These are phyloP conservation scores for Seriola aureovittata DNA, from an alignment of 2,113 vertebrate species.

Conservation along the genomic window DNA sequence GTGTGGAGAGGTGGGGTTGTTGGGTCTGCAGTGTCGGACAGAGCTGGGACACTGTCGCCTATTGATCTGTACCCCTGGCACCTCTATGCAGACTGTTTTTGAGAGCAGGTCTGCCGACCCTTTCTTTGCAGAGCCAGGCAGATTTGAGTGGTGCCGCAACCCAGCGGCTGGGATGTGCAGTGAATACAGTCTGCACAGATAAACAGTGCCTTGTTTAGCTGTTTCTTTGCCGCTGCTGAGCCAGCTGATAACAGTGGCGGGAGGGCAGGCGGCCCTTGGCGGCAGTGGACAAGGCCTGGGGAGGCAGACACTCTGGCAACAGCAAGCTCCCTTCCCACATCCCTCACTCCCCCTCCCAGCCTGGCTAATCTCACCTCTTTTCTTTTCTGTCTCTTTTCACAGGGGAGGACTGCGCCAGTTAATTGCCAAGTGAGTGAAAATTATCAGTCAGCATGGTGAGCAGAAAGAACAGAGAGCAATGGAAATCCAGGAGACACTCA, in stretches of 20 bases:
- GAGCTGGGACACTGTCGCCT: conserved; percentile 64
- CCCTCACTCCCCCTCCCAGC: conserved; percentile 66
- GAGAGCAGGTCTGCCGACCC: conserved; percentile 76
- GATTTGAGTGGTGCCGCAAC: conserved; percentile 91
- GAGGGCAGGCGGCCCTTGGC: conserved; percentile 84
- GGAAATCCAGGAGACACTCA: conserved; percentile 31
- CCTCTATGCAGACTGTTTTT: conserved; percentile 83
- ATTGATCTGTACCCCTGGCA: conserved; percentile 79
- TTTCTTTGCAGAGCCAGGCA: conserved; percentile 88
- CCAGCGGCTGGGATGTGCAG: conserved; percentile 86
- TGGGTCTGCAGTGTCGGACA: conserved; percentile 46
- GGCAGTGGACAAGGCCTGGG: conserved; percentile 87
- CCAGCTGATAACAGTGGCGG: conserved; percentile 88
- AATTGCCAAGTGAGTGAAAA: conserved; percentile 75
- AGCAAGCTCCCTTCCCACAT: conserved; percentile 76
- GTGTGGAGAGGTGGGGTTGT: conserved; percentile 22
- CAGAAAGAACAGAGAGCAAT: conserved; percentile 46
- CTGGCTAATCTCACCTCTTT: conserved; percentile 83
- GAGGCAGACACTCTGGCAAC: conserved; percentile 93
- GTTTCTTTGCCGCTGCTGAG: conserved; percentile 88
- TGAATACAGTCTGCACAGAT: conserved; percentile 89
- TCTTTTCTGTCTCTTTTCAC: conserved; percentile 76
- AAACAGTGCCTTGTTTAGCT: conserved; percentile 92
- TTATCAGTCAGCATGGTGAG: conserved; percentile 59
- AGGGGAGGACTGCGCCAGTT: conserved; percentile 78